A percentile compares a stretch with the other conserved stretches of the same genome.
phyloP scores from a whole-genome alignment of 2,888 invertebrate species.

The Amiota minor region DNA sequence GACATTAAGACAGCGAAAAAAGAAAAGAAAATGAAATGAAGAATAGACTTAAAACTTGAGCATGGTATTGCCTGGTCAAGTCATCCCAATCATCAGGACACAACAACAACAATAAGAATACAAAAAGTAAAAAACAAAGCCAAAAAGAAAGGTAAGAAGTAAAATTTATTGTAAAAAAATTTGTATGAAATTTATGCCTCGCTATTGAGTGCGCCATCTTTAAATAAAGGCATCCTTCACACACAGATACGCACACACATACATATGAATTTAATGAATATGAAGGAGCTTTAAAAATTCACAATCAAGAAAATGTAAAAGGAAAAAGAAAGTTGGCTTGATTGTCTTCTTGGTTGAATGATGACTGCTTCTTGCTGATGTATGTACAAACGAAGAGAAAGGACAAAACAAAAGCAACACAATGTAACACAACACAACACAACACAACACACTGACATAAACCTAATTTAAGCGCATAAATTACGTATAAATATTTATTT shows the following conservation, averaged over 20 bases:
- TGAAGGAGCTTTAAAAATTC: neutral
- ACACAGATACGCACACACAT: neutral
- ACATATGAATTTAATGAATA: constrained; percentile 15
- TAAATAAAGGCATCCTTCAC: neutral
- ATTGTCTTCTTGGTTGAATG: too few relatives aligned
- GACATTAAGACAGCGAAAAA: neutral
- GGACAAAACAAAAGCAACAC: too few relatives aligned
- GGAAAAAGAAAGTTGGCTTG: too few relatives aligned
- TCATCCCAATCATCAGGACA: too few relatives aligned
- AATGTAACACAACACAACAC: too few relatives aligned
- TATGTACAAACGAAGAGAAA: too few relatives aligned
- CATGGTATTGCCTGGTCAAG: too few relatives aligned
- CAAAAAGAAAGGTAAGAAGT: neutral
- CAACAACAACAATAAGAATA: neutral
- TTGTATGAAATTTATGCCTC: constrained; percentile 22
- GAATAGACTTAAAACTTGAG: too few relatives aligned
- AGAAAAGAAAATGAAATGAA: too few relatives aligned
- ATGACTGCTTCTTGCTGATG: too few relatives aligned
- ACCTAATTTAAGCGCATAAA: constrained; percentile 25
- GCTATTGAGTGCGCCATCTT: neutral
- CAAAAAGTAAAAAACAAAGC: neutral
- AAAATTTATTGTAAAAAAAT: neutral
- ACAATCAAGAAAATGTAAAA: too few relatives aligned
- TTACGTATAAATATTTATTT: constrained; percentile 25
- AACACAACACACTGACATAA: neutral